These are phyloP conservation scores for Ceyx margarethae DNA, from an alignment of 2,113 vertebrate species.

Conservation along the genomic window DNA sequence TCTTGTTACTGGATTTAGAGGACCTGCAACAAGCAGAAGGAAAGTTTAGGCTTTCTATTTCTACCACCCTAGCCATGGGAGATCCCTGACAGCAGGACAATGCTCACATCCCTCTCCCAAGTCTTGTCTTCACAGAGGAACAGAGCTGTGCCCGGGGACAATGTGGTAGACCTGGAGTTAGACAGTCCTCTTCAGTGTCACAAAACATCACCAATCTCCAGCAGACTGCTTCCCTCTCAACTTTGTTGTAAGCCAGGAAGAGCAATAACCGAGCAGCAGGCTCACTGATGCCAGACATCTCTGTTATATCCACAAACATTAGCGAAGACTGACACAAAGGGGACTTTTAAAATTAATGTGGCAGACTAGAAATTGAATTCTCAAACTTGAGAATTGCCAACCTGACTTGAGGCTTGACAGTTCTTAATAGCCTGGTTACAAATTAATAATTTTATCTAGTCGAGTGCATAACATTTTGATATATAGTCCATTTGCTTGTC, in stretches of 20 bases:
- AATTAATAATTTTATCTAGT: slow-evolving; percentile 50
- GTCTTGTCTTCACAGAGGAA: neutral
- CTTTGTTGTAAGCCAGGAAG: neutral
- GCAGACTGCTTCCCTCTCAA: neutral
- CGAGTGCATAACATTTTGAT: slow-evolving; percentile 38
- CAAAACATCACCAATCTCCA: neutral
- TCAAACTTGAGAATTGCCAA: slow-evolving; percentile 26
- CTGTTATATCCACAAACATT: neutral
- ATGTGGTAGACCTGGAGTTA: neutral
- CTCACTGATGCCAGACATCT: neutral
- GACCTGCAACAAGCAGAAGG: neutral
- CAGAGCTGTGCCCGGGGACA: neutral
- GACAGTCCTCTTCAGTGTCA: neutral
- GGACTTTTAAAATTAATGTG: slow-evolving; percentile 33
- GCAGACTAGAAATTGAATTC: slow-evolving; percentile 41
- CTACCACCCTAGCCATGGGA: neutral
- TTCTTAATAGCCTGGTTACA: slow-evolving; percentile 31
- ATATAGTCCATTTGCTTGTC: slow-evolving; percentile 38
- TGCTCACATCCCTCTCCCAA: neutral
- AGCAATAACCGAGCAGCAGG: neutral
- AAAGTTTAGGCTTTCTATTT: neutral
- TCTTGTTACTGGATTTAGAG: neutral
- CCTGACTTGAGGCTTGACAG: slow-evolving; percentile 29
- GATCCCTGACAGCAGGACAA: neutral
- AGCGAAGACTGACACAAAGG: slow-evolving; percentile 23